A percentile compares a stretch with the other conserved stretches of the same genome.
These are phyloP conservation scores for Mormyrus proboscirostris DNA, from an alignment of 2,797 vertebrate genomes.

Conservation along the genomic window DNA sequence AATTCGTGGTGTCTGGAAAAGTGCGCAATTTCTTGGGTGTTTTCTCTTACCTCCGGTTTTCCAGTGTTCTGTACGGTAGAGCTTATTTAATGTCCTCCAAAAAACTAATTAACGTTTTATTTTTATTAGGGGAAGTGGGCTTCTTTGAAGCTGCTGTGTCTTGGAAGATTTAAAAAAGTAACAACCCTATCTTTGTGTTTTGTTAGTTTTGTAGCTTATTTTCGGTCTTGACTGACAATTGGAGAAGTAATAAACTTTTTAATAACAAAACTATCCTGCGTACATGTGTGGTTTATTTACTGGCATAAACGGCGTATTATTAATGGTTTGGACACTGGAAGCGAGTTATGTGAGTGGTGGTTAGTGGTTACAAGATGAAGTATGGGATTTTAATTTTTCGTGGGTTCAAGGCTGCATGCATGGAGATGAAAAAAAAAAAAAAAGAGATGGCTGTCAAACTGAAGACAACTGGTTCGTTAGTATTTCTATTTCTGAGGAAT, in stretches of 20 bases:
- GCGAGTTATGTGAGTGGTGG: background rate
- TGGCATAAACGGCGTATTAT: background rate
- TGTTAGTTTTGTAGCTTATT: slow-evolving; percentile 20
- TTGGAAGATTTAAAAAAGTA: background rate
- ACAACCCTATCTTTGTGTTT: slow-evolving; percentile 18
- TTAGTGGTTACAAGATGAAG: background rate
- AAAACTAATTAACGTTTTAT: background rate
- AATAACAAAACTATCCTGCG: slow-evolving; percentile 19
- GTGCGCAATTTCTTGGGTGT: background rate
- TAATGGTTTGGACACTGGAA: background rate
- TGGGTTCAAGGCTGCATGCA: background rate
- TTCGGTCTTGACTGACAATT: slow-evolving; percentile 23
- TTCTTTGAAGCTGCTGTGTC: background rate
- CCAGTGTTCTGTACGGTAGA: background rate
- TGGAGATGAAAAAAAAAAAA: background rate
- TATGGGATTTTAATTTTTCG: background rate
- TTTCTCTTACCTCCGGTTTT: background rate
- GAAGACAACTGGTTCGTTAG: background rate
- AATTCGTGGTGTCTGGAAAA: background rate
- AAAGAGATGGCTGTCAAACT: background rate
- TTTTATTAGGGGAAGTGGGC: slow-evolving; percentile 12
- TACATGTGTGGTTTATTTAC: slow-evolving; percentile 14
- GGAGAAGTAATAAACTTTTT: slow-evolving; percentile 34
- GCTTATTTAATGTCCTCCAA: background rate
- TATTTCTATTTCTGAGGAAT: background rate